Base-by-base conservation (phyloP, 2,113 vertebrate species). In the Bos javanicus region DNA sequence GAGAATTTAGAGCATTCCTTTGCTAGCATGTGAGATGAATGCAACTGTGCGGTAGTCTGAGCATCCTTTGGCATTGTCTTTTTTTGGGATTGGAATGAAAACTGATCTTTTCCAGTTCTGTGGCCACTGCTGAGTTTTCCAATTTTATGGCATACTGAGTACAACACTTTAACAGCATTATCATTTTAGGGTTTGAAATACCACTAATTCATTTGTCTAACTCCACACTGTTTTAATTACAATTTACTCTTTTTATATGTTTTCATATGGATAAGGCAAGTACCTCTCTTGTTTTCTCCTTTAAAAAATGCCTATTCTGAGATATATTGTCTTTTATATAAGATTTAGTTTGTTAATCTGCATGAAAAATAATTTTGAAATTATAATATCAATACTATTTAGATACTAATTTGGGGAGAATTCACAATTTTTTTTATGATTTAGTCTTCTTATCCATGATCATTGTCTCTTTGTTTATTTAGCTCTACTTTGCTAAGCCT, bases 321-420 rank as follows among this genome's bases (percentile, higher is more conserved):
- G 23, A 76, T 48, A 90, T 89, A 78, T 95, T 81, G 43, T 80
- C 10, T 84, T 60, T 15, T 12, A 56, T 12, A 83, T 71, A 7
- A 83, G 56, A 57, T 83, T 48, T 14, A 60, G 28, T 6, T 87
- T 84, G 33, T 50, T 62, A 39, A 43, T 82, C 52, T 91, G 4
- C 28, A 52, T 89, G 21, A 52, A 82, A 88, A 71, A 21, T 67
- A 78, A 80, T n/a, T 78, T 86, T 96, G 28, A 88, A 84, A 50
- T 60, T 95, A 11, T 71, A 87, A 93, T 54, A 74, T 78, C 21
- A 85, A 74, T 50, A 59, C 3, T 59, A 94, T 86, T 80, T 91
- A 81, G 14, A 50, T n/a, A 67, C 8, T 59, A 92, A 54, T 83
- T 89, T 28, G 16, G 12, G 25, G 30, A 83, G 17, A 94, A 89